Conservation (phyloP, 2,888 invertebrate genomes). For the Geophilus truncorum region DNA sequence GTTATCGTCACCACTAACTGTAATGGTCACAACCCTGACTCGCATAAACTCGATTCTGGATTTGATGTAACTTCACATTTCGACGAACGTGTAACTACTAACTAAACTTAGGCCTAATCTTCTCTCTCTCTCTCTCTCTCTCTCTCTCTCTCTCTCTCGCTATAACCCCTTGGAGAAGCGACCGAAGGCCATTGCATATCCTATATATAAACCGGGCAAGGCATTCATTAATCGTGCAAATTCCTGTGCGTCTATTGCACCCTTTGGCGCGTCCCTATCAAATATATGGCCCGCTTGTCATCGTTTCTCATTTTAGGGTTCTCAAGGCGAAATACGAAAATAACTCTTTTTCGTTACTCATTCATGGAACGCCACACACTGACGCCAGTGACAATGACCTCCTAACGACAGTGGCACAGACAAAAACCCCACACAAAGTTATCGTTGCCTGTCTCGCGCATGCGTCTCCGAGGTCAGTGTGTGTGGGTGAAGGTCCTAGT, state of each 20-base stretch:
- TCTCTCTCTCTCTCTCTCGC: too few species aligned
- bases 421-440: neutral
- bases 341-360: constrained; percentile 12
- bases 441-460: neutral
- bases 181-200: neutral
- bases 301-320: neutral
- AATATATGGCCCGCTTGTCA: constrained; percentile 13
- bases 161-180: too few species aligned
- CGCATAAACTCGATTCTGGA: too few species aligned
- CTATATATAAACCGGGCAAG: neutral
- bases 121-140: too few species aligned
- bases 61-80: too few species aligned
- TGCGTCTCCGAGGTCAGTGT: neutral
- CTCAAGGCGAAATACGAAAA: constrained; percentile 15
- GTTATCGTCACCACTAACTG: too few species aligned
- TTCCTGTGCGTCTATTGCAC: constrained; percentile 10
- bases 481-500: neutral
- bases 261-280: constrained; percentile 22
- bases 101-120: too few species aligned
- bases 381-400: constrained; percentile 24
- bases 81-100: too few species aligned
- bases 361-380: neutral
- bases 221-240: constrained; percentile 13
- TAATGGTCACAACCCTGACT: too few species aligned
- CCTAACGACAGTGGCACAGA: neutral